phyloP scores from a whole-genome alignment of 2,888 invertebrate species.

The Julus scandinavius region DNA sequence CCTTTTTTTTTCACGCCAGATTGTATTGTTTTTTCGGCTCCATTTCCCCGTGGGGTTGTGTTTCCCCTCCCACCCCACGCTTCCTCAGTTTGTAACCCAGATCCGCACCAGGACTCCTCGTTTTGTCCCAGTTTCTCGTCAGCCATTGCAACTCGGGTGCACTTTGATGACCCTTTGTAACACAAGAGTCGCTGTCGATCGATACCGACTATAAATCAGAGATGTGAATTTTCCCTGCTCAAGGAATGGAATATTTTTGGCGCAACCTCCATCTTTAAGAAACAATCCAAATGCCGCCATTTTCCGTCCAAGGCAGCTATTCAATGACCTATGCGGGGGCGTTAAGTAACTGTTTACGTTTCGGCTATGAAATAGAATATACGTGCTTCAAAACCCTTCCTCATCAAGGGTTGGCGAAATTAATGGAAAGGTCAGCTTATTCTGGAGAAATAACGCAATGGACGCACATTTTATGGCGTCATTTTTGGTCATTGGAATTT shows the following conservation, averaged over 20 bases:
- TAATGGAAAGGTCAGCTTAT: not conserved
- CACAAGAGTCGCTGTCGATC: constrained; percentile 42
- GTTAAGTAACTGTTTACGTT: not conserved
- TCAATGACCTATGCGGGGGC: not conserved
- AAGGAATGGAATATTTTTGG: constrained; percentile 42
- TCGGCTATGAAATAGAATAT: not conserved
- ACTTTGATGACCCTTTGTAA: constrained; percentile 42
- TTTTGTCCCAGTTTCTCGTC: constrained; percentile 30
- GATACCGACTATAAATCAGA: constrained; percentile 33
- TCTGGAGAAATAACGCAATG: not conserved
- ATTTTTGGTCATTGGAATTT: too few species aligned
- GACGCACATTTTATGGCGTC: too few species aligned
- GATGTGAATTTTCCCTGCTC: constrained; percentile 36
- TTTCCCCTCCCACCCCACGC: constrained; percentile 1
- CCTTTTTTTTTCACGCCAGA: not conserved
- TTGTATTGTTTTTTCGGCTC: not conserved
- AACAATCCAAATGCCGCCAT: constrained; percentile 10
- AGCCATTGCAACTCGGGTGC: constrained; percentile 39
- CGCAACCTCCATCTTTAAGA: constrained; percentile 35
- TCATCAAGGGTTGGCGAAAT: not conserved
- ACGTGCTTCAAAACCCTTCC: not conserved
- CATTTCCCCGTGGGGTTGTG: not conserved
- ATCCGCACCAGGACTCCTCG: not conserved
- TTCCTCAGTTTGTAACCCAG: constrained; percentile 12
- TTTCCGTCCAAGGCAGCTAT: not conserved